Evolutionary conservation across 2,797 vertebrate genomes (phyloP).

Genomic region (Huso huso): DNA sequence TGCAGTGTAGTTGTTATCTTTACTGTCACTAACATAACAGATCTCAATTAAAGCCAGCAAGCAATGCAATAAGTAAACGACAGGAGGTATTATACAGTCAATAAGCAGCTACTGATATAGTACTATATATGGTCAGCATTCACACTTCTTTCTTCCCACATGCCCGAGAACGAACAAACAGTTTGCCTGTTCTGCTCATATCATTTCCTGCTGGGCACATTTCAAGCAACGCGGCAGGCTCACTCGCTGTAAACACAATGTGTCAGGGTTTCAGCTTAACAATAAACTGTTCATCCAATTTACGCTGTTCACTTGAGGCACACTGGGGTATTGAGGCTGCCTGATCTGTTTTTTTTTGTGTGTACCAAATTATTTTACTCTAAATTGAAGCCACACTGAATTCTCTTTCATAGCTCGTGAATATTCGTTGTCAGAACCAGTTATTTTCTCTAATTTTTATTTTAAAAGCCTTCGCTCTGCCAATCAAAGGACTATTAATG

Average conservation of each 20-base stretch:
- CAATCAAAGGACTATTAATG: no score
- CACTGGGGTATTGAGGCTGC: not conserved
- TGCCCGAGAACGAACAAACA: constrained; percentile 14
- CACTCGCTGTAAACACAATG: constrained; percentile 11
- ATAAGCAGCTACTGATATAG: constrained; percentile 25
- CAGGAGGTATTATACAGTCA: constrained; percentile 5
- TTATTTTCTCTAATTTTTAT: not conserved
- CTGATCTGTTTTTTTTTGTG: no score
- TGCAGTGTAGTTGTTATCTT: no score
- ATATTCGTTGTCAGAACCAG: not conserved
- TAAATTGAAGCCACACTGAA: no score
- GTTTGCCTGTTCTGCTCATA: constrained; percentile 26
- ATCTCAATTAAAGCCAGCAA: constrained; percentile 52
- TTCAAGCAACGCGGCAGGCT: constrained; percentile 12
- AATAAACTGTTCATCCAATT: constrained; percentile 20
- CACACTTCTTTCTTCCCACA: constrained; percentile 21
- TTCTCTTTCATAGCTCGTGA: no score
- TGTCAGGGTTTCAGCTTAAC: constrained; percentile 10
- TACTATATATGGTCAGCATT: constrained; percentile 25
- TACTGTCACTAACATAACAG: not conserved
- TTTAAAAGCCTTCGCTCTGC: not conserved
- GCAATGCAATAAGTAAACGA: constrained; percentile 50
- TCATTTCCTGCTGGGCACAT: constrained; percentile 33
- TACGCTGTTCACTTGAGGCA: constrained; percentile 9
- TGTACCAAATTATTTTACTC: no score